A percentile compares a stretch with the other conserved stretches of the same genome.
Conservation (phyloP, 2,113 vertebrate species). For the Podarcis raffonei region DNA sequence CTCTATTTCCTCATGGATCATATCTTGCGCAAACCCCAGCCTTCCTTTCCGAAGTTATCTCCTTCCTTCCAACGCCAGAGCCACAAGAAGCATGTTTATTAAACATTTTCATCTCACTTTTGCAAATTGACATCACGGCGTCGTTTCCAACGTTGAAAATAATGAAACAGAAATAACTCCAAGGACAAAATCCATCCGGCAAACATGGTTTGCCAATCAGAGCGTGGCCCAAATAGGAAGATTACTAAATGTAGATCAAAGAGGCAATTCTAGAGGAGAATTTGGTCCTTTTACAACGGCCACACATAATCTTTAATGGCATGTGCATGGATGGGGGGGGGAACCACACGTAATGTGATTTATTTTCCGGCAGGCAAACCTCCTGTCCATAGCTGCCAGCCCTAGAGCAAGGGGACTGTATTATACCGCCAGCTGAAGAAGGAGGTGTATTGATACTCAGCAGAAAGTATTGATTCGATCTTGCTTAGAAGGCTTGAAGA, state of each 20-base stretch:
- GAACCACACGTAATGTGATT: constrained; percentile 48
- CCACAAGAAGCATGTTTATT: constrained; percentile 31
- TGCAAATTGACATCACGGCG: constrained; percentile 53
- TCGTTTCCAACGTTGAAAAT: constrained; percentile 45
- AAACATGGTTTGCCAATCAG: constrained; percentile 48
- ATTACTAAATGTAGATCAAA: constrained; percentile 61
- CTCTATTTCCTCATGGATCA: constrained; percentile 1
- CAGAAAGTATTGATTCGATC: constrained; percentile 60
- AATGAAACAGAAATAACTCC: constrained; percentile 8
- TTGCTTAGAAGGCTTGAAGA: constrained; percentile 29
- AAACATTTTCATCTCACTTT: constrained; percentile 42
- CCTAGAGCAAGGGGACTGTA: constrained; percentile 14
- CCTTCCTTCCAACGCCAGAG: constrained; percentile 39
- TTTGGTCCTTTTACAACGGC: constrained; percentile 35
- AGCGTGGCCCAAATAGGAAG: constrained; percentile 48
- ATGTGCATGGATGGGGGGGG: constrained; percentile 20
- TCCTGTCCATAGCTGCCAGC: constrained; percentile 34
- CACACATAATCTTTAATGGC: constrained; percentile 57
- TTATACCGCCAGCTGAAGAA: neutral
- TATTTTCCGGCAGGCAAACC: constrained; percentile 33
- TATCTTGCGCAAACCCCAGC: constrained; percentile 24
- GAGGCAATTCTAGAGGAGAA: constrained; percentile 56
- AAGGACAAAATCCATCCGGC: constrained; percentile 54
- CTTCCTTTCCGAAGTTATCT: constrained; percentile 30
- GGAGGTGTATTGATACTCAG: neutral